Conservation (phyloP, 2,797 vertebrate species). For the Myoxocephalus aenaeus region DNA sequence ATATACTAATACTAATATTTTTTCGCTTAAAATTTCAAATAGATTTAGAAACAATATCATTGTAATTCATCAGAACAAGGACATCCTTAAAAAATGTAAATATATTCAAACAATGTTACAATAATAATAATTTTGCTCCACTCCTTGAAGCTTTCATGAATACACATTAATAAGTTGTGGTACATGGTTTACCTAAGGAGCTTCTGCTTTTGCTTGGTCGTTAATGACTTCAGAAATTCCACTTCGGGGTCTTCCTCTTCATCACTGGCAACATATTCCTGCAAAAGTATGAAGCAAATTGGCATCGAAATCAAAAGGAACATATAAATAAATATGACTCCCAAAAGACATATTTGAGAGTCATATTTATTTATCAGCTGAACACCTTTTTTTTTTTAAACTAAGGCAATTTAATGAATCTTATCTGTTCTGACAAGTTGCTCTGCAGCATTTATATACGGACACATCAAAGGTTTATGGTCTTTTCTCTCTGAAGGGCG, state of each 20-base stretch:
- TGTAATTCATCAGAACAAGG: not conserved
- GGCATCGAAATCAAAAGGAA: not conserved
- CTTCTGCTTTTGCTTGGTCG: conserved; percentile 98
- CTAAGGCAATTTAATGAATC: conserved; percentile 47
- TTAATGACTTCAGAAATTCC: conserved; percentile 96
- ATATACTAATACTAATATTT: not conserved
- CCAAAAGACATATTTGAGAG: not conserved
- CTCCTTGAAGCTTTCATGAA: not conserved
- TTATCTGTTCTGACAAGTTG: conserved; percentile 53
- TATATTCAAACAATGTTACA: not conserved
- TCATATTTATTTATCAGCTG: not conserved
- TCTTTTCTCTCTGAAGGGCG: conserved; percentile 76
- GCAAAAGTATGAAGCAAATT: conserved; percentile 20
- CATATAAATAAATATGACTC: not conserved
- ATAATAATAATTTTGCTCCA: not conserved
- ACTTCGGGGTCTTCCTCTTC: conserved; percentile 98
- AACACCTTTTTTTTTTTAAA: conserved; percentile 19
- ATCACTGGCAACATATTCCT: conserved; percentile 96
- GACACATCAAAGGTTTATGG: conserved; percentile 80
- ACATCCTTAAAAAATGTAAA: not conserved
- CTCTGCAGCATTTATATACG: conserved; percentile 86
- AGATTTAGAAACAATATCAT: not conserved
- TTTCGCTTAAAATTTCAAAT: not conserved
- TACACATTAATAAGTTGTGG: not conserved
- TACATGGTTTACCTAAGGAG: conserved; percentile 89